Percentiles rank a stretch among this genome's conserved stretches.
phyloP scores from a whole-genome alignment of 2,113 vertebrate species.

The Climacteris rufus region DNA sequence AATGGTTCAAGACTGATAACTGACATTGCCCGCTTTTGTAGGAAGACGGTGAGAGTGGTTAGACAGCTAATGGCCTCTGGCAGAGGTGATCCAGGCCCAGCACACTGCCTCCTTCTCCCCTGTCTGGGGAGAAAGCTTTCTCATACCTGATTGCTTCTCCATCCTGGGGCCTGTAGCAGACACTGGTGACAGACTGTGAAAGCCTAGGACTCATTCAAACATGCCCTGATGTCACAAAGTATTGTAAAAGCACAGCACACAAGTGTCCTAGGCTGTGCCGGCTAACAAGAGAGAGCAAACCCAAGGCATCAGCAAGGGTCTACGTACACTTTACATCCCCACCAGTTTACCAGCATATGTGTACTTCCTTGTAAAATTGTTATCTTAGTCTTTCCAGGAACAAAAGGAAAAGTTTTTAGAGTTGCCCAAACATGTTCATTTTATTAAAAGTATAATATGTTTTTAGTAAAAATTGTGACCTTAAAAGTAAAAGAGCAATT shows the following conservation, averaged over 20 bases:
- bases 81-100: background rate
- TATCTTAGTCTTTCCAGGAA: background rate
- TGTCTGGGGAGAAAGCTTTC: background rate
- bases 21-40: background rate
- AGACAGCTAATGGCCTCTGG: background rate
- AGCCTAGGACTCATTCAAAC: accelerated
- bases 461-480: background rate
- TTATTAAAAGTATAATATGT: background rate
- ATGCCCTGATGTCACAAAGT: background rate
- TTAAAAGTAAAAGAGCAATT: background rate
- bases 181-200: background rate
- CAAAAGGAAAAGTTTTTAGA: background rate
- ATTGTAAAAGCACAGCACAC: background rate
- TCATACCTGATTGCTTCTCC: accelerated
- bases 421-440: background rate
- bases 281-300: background rate
- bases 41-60: background rate
- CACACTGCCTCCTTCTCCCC: accelerated
- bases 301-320: background rate
- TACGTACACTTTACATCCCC: accelerated
- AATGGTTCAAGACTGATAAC: background rate
- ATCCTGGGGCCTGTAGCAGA: background rate
- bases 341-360: background rate
- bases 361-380: background rate
- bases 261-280: background rate